Conservation (phyloP, 2,797 vertebrate species). For the Pyrocephalus nanus region DNA sequence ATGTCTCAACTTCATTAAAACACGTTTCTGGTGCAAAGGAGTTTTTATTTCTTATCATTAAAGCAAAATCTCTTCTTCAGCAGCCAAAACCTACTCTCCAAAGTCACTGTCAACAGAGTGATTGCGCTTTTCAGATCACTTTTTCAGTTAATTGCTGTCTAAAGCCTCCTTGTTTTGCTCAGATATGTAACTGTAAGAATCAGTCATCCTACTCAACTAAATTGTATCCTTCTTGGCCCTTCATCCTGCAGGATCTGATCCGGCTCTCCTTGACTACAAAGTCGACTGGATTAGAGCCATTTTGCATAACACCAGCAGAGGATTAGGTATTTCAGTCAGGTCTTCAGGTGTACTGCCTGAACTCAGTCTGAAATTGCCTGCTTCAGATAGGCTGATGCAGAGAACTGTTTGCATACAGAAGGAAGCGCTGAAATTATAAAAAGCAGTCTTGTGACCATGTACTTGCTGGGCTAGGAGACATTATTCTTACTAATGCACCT, state of each 20-base stretch:
- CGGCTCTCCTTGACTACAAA: slow-evolving; percentile 45
- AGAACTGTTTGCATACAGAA: slow-evolving; percentile 20
- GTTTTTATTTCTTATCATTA: slow-evolving; percentile 27
- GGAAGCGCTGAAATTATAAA: slow-evolving; percentile 48
- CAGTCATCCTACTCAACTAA: slow-evolving; percentile 40
- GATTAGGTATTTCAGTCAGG: slow-evolving; percentile 52
- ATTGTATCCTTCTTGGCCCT: slow-evolving; percentile 37
- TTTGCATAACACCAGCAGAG: slow-evolving; percentile 5
- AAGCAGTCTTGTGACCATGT: background rate
- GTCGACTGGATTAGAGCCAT: background rate
- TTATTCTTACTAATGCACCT: slow-evolving; percentile 61
- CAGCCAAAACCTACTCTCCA: background rate
- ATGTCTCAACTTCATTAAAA: slow-evolving; percentile 13
- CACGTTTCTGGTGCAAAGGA: background rate
- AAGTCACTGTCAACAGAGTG: slow-evolving; percentile 31
- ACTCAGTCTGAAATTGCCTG: slow-evolving; percentile 28
- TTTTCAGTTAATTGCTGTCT: slow-evolving; percentile 46
- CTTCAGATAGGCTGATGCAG: background rate
- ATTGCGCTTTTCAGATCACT: background rate
- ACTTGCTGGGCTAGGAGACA: slow-evolving; percentile 14
- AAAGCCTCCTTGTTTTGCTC: slow-evolving; percentile 49
- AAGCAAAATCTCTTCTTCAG: slow-evolving; percentile 12
- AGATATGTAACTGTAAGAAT: slow-evolving; percentile 40
- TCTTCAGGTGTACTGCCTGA: slow-evolving; percentile 32
- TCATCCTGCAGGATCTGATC: slow-evolving; percentile 30